phyloP scores from a whole-genome alignment of 92 coral and sea anemone species.

The Zoanthus gigantus region DNA sequence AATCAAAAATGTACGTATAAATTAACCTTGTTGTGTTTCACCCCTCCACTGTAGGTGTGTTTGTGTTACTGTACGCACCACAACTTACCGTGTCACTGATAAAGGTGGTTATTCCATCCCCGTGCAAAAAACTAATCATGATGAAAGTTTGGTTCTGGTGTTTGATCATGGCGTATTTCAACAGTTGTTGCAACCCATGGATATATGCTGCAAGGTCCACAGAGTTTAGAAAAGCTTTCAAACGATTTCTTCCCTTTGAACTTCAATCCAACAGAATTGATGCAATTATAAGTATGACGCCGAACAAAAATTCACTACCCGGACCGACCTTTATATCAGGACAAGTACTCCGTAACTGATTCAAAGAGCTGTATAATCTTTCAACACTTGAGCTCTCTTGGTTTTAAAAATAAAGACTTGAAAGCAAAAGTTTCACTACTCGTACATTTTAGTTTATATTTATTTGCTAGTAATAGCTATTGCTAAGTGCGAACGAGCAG shows the following conservation, averaged over 20 bases:
- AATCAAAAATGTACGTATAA: too few relatives aligned
- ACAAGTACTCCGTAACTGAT: background rate
- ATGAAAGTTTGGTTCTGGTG: constrained; percentile 47
- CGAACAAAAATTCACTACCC: background rate
- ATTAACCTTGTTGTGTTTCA: background rate
- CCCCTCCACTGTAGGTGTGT: background rate
- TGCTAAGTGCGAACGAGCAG: background rate
- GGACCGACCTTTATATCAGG: background rate
- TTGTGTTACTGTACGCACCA: constrained; percentile 21
- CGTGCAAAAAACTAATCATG: constrained; percentile 15
- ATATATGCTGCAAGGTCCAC: constrained; percentile 25
- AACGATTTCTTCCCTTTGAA: background rate
- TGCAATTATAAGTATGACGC: background rate
- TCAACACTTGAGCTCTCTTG: background rate
- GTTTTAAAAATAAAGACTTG: background rate
- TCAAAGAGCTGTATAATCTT: background rate
- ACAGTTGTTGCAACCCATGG: constrained; percentile 43
- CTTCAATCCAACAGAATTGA: background rate
- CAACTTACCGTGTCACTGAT: constrained; percentile 16
- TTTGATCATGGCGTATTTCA: constrained; percentile 21
- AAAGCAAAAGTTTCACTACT: background rate
- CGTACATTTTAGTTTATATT: too few relatives aligned
- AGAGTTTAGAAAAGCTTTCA: constrained; percentile 30
- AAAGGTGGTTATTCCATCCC: constrained; percentile 19
- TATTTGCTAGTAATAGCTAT: background rate